Percentiles rank a stretch among this genome's conserved stretches.
These are phyloP conservation scores for Margarornis squamiger DNA, from an alignment of 2,797 vertebrate genomes.

Conservation along the genomic window DNA sequence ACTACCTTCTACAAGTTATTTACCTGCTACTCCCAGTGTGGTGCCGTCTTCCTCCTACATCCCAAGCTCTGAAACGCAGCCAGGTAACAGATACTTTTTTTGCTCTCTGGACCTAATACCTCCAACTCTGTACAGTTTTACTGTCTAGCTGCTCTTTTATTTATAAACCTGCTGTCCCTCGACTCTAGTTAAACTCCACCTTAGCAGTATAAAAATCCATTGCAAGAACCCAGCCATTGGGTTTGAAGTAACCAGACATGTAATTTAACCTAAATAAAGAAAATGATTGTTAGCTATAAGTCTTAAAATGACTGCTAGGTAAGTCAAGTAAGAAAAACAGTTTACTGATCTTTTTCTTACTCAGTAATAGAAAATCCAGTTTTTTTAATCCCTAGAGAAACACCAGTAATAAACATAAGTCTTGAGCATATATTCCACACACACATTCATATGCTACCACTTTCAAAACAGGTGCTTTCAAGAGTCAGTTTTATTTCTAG, in stretches of 20 bases:
- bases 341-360: neutral
- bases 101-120: neutral
- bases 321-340: neutral
- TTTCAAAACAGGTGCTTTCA: neutral
- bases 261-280: neutral
- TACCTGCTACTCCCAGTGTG: constrained; percentile 95
- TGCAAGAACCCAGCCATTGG: neutral
- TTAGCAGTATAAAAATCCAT: neutral
- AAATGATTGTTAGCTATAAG: neutral
- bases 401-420: fast-evolving
- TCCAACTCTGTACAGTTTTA: neutral
- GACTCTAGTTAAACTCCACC: neutral
- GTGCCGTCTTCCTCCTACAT: constrained; percentile 95
- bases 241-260: neutral
- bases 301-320: neutral
- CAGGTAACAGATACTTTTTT: constrained; percentile 77
- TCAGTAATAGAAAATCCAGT: neutral
- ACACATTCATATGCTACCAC: fast-evolving
- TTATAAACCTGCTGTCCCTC: neutral
- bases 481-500: neutral
- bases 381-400: neutral
- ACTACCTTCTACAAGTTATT: constrained; percentile 94
- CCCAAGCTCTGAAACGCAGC: constrained; percentile 91
- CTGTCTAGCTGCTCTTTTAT: neutral
- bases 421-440: neutral